phyloP scores from a whole-genome alignment of 2,797 vertebrate species.

The Melanotaenia parkinsoni region DNA sequence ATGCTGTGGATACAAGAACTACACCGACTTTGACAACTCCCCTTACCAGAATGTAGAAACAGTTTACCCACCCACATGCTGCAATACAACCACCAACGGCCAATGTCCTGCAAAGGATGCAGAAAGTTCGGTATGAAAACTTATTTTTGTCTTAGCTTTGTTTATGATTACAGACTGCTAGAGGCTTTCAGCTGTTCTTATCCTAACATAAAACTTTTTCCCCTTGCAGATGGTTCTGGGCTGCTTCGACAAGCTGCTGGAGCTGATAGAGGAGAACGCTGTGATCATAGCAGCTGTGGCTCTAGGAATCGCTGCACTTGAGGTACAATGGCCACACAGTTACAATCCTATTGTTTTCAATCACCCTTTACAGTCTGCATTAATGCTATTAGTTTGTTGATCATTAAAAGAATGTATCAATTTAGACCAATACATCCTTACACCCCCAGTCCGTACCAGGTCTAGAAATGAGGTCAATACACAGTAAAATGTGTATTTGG shows the following conservation, averaged over 20 bases:
- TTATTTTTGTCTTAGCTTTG: not conserved
- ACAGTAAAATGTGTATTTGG: too few relatives aligned
- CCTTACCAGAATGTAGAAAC: rapidly evolving
- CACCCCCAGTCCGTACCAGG: too few relatives aligned
- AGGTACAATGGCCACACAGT: conserved; percentile 75
- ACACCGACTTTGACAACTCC: conserved; percentile 77
- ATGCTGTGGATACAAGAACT: conserved; percentile 82
- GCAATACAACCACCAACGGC: rapidly evolving
- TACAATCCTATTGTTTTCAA: not conserved
- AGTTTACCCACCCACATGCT: conserved; percentile 67
- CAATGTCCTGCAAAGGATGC: rapidly evolving
- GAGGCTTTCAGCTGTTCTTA: not conserved
- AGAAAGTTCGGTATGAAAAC: rapidly evolving
- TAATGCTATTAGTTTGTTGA: too few relatives aligned
- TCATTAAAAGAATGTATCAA: too few relatives aligned
- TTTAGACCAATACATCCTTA: too few relatives aligned
- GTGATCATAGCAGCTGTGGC: conserved; percentile 78
- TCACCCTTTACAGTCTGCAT: not conserved
- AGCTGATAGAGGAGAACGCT: conserved; percentile 72
- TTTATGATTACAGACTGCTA: not conserved
- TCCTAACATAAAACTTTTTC: not conserved
- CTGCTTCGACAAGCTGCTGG: conserved; percentile 71
- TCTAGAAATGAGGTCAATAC: too few relatives aligned
- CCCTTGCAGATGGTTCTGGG: conserved; percentile 57
- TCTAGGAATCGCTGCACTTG: conserved; percentile 77